Evolutionary conservation across 2,113 vertebrate species (phyloP).

Genomic region (Agelaius phoeniceus): DNA sequence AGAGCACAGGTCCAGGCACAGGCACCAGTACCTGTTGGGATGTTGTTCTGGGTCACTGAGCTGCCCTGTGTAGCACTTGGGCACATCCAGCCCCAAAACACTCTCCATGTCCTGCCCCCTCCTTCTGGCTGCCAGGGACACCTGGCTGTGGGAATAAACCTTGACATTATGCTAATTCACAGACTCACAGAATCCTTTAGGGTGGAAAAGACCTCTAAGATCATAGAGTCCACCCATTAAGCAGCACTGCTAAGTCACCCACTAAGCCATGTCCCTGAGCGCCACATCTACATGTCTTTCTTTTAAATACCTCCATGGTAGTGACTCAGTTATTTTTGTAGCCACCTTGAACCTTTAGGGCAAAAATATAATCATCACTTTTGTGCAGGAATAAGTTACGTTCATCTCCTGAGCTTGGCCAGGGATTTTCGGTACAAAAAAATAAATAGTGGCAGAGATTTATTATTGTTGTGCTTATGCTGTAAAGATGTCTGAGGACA

Average conservation of each 20-base stretch:
- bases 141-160: not conserved
- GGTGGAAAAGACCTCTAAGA: not conserved
- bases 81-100: not conserved
- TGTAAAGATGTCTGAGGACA: not conserved
- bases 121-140: not conserved
- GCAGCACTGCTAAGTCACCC: not conserved
- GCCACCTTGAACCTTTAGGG: not conserved
- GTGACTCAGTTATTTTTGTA: not conserved
- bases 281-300: not conserved
- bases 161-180: not conserved
- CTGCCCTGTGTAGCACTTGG: not conserved
- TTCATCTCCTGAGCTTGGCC: not conserved
- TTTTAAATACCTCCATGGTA: not conserved
- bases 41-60: rapidly evolving
- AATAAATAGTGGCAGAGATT: not conserved
- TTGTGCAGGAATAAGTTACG: not conserved
- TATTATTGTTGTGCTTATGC: not conserved
- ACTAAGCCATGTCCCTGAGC: not conserved
- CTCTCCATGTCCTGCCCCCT: rapidly evolving
- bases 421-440: not conserved
- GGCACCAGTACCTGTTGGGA: rapidly evolving
- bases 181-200: not conserved
- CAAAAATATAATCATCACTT: not conserved
- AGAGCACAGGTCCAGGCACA: not conserved
- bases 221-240: not conserved